phyloP scores from a whole-genome alignment of 2,888 invertebrate genomes.

The Megamerina dolium region DNA sequence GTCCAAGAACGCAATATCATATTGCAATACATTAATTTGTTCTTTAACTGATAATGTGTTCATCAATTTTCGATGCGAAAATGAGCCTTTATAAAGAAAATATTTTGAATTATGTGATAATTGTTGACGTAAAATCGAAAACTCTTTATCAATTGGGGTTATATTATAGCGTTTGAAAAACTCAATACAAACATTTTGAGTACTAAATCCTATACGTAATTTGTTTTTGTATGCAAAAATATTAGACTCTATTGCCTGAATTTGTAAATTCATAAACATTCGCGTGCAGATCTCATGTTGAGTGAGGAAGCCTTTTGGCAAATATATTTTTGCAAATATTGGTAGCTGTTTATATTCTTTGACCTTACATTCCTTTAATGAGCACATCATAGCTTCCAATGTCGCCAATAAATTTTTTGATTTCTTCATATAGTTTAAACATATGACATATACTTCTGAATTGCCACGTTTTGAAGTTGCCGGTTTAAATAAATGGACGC shows the following conservation, averaged over 20 bases:
- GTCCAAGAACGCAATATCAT: conserved; percentile 54
- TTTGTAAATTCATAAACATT: conserved; percentile 64
- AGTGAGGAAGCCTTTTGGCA: conserved; percentile 60
- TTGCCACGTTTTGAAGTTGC: conserved; percentile 91
- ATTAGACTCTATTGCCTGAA: conserved; percentile 62
- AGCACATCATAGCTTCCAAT: conserved; percentile 25
- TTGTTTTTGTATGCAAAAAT: conserved; percentile 54
- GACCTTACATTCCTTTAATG: conserved; percentile 16
- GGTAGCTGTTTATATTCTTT: conserved; percentile 35
- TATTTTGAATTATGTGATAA: no score
- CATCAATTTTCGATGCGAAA: conserved; percentile 54
- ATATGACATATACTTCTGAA: conserved; percentile 86
- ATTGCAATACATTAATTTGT: conserved; percentile 51
- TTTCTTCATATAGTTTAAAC: conserved; percentile 49
- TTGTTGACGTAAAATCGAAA: conserved; percentile 53
- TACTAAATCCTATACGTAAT: no score
- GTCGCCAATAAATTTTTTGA: conserved; percentile 25
- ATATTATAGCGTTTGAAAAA: conserved; percentile 59
- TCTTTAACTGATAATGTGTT: conserved; percentile 51
- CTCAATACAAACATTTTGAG: conserved; percentile 53
- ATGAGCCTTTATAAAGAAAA: conserved; percentile 55
- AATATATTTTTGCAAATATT: conserved; percentile 56
- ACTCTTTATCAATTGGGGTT: conserved; percentile 50
- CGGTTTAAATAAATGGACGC: conserved; percentile 78
- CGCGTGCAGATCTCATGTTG: conserved; percentile 61